Base-by-base conservation (phyloP, 2,888 invertebrate species). In the Caenorhabditis sinica region DNA sequence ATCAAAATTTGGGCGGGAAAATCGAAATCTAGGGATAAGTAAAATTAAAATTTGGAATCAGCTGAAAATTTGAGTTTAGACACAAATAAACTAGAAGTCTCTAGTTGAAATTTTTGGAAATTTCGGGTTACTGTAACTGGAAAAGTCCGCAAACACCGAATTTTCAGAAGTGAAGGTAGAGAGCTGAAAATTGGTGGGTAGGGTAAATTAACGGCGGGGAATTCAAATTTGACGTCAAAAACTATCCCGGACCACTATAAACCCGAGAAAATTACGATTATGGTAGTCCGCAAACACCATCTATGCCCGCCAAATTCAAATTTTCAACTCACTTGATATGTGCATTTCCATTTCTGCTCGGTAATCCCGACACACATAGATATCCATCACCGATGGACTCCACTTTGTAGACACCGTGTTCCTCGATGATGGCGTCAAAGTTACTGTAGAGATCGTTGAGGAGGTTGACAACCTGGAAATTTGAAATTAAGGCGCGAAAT, bases 321-420 rank as follows among this genome's bases (percentile, higher is more conserved):
- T 13, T 25, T 15, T 11, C 1, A 20, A 36, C 77, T 75, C 30
- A 82, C 84, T 86, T 87, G 15, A 87, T 86, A 72, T 89, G 89
- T 6, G 66, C 60, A 61, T 73, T 61, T 6, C 91, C 91, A 75
- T 91, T 91, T 15, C 91, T 84, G n/a, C 77, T 75, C 5, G 91
- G 91, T 13, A 92, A 69, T 1, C 92, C 92, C n/a, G 90, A 91
- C 2, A 91, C 91, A 80, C 91, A 91, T 3, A 92, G 81, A 66
- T 91, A 92, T 0, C 90, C 91, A 63, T 91, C 91, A 3, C 91
- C 91, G 58, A 92, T 92, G 0, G 92, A 91, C 80, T 92, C 92
- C 23, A 92, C 91, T 85, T 91, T 91, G 77, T 91, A 91, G 28
- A 88, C 90, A 40, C 89, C 89, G 56, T 89, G 88, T 60, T 88